Evolutionary conservation across 1,140 invertebrate species (phyloP).

Genomic region (Zaprionus nigranus): DNA sequence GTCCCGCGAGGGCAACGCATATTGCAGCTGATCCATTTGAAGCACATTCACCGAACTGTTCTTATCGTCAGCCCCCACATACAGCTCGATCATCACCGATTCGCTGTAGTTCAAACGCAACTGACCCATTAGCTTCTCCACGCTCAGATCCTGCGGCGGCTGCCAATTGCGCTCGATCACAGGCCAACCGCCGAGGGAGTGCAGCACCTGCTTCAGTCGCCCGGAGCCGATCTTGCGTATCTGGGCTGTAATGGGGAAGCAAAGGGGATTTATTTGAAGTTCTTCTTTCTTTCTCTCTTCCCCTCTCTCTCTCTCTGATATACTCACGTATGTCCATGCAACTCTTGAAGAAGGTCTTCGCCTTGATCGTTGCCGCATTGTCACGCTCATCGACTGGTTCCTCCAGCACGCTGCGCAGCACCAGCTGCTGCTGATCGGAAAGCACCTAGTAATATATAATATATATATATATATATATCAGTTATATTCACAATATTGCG

Average conservation of each 20-base stretch:
- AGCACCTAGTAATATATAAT: slow-evolving; percentile 85
- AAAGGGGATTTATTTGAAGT: not conserved
- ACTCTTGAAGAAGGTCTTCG: slow-evolving; percentile 93
- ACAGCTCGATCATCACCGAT: slow-evolving; percentile 91
- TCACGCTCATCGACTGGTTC: slow-evolving; percentile 87
- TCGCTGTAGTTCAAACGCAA: slow-evolving; percentile 90
- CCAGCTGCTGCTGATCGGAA: slow-evolving; percentile 93
- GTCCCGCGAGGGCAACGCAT: slow-evolving; percentile 92
- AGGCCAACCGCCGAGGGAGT: slow-evolving; percentile 91
- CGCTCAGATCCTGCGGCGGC: slow-evolving; percentile 85
- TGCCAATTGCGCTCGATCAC: slow-evolving; percentile 89
- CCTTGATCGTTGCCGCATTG: slow-evolving; percentile 91
- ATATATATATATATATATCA: not conserved
- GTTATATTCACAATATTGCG: no score
- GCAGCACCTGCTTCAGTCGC: slow-evolving; percentile 87
- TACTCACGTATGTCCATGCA: slow-evolving; percentile 95
- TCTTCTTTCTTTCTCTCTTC: not conserved
- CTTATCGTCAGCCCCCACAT: slow-evolving; percentile 94
- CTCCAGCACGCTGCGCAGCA: slow-evolving; percentile 91
- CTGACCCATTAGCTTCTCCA: slow-evolving; percentile 89
- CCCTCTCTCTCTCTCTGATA: not conserved
- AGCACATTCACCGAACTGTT: slow-evolving; percentile 94
- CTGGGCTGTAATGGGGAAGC: slow-evolving; percentile 85
- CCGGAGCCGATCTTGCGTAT: slow-evolving; percentile 89
- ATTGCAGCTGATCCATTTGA: slow-evolving; percentile 93